Evolutionary conservation across 2,888 invertebrate species (phyloP).

Genomic region (Chamaedrilus cognettii): DNA sequence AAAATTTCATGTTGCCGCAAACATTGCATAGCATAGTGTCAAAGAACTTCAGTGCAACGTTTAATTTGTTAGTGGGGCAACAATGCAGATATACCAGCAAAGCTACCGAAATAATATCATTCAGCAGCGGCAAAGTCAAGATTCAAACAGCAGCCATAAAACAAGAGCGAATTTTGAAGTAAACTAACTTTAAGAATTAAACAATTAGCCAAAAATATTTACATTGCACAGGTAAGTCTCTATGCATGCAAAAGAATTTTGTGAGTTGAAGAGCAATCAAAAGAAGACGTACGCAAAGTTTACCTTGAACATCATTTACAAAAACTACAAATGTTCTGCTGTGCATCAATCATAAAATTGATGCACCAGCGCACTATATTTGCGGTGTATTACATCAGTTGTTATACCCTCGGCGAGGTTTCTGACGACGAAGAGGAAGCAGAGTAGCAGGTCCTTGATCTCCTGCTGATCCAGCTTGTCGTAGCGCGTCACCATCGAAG

Average conservation of each 20-base stretch:
- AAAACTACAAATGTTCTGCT: background rate
- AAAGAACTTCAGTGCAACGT: no score
- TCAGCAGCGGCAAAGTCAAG: no score
- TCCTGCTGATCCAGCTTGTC: conserved; percentile 78
- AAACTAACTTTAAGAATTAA: background rate
- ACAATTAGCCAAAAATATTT: background rate
- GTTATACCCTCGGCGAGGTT: conserved; percentile 76
- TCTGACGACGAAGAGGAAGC: conserved; percentile 88
- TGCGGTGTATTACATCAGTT: background rate
- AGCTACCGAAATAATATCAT: no score
- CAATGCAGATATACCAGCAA: no score
- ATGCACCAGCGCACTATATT: background rate
- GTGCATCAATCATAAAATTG: background rate
- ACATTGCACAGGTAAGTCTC: no score
- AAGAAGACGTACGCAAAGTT: background rate
- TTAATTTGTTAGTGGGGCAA: no score
- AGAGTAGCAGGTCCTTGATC: conserved; percentile 83
- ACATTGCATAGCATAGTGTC: no score
- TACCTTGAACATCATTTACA: background rate
- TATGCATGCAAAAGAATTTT: background rate
- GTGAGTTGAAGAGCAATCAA: background rate
- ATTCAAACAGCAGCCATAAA: background rate
- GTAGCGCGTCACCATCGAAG: conserved; percentile 60
- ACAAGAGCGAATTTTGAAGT: background rate
- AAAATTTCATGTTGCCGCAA: no score